These are phyloP conservation scores for Heterocephalus glaber DNA, from an alignment of 2,113 vertebrate species.

Conservation along the genomic window DNA sequence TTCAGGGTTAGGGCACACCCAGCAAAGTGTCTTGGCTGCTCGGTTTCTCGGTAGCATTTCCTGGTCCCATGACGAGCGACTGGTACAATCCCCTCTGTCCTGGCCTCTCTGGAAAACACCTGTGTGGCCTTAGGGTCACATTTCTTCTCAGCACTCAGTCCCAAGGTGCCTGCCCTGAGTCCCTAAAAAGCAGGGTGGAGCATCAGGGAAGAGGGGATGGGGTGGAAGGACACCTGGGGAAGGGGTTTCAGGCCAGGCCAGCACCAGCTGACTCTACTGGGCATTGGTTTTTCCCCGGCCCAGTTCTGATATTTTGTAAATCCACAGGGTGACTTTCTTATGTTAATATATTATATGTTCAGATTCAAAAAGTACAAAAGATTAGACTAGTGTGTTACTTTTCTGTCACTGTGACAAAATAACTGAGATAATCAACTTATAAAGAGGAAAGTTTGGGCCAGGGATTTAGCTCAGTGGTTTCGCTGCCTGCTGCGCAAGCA, in stretches of 20 bases:
- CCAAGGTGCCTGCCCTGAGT: background rate
- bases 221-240: background rate
- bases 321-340: background rate
- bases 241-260: accelerated
- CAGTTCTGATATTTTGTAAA: background rate
- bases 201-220: background rate
- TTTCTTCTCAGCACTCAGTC: background rate
- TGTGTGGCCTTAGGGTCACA: background rate
- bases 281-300: background rate
- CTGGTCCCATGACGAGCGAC: accelerated
- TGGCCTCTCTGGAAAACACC: background rate
- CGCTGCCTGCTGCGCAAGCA: no score
- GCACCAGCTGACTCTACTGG: background rate
- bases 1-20: background rate
- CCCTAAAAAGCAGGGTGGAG: background rate
- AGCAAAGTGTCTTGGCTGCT: accelerated
- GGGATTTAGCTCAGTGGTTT: no score
- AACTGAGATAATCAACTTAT: background rate
- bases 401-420: background rate
- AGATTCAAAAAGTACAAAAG: background rate
- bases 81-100: no score
- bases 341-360: background rate
- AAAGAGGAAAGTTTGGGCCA: background rate
- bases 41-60: background rate
- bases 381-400: background rate